Evolutionary conservation across 1,140 invertebrate genomes (phyloP), one percentile per base, ranked within the genome.

Genomic region (Bradynema listronoti): DNA sequence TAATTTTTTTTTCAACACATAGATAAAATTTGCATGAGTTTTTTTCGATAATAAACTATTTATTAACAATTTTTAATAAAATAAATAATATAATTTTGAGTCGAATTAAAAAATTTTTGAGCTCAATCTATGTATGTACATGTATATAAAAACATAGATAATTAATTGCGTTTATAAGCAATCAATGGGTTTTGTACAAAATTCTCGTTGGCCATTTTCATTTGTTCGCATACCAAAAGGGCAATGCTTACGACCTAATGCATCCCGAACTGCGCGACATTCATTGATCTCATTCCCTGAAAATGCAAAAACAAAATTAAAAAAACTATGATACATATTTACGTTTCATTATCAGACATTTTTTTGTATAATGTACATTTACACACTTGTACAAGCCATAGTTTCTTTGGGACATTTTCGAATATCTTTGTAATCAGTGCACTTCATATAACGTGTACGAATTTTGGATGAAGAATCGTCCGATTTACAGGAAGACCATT

Each of bases 351-450:
- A 39, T 39, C 11, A 39, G 11, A n/a, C n/a, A 24, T 30, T 61
- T 33, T 49, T 49, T 49, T 7, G 59, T 58, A 11, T 11, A 39
- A 39, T 11, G 19, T 39, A 19, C 36, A 50, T 56, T 65, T 68
- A 55, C 71, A 65, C 19, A 32, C 69, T 65, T 25, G 54, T 61
- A 66, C 69, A 71, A 27, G 51, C 54, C 9, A 73, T 49, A 6
- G 65, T 56, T 33, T 71, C 61, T 56, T 71, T 71, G 16, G 70
- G 70, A 49, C 69, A 71, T 46, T 71, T 71, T 7, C 69, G 47
- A 27, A 71, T 34, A 41, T 71, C 69, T 45, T 71, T 71, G 16
- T 61, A 32, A 16, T 73, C 46, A 24, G 32, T 50, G 42, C 69
- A 71, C 30, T 70, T 68, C 14, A 55, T n/a, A 42, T 71, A 71